These are phyloP conservation scores for Trichogramma pretiosum DNA, from an alignment of 1,140 invertebrate genomes.

Conservation along the genomic window DNA sequence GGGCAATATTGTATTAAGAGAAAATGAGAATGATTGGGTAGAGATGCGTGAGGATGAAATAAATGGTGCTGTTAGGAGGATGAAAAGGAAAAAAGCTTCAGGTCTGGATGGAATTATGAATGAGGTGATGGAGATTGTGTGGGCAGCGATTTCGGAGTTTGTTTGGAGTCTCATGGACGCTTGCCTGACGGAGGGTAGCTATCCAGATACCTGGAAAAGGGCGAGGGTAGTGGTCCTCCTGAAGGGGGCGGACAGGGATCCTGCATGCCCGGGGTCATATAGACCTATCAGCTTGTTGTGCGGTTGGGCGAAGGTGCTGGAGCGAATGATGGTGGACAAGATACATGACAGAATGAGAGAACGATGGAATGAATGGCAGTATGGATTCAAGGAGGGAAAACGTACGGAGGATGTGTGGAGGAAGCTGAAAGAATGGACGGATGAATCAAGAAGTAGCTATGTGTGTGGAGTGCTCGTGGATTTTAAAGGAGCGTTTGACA, in stretches of 20 bases:
- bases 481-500: too few relatives aligned
- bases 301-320: slow-evolving; percentile 23
- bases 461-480: slow-evolving; percentile 20
- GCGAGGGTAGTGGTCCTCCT: slow-evolving; percentile 25
- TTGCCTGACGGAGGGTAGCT: slow-evolving; percentile 15
- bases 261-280: slow-evolving; percentile 21
- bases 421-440: background rate
- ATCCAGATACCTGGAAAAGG: slow-evolving; percentile 29
- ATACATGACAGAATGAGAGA: slow-evolving; percentile 5
- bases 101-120: too few relatives aligned
- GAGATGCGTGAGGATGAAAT: too few relatives aligned
- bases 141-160: background rate
- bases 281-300: slow-evolving; percentile 23
- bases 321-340: slow-evolving; percentile 20
- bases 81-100: too few relatives aligned
- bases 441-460: slow-evolving; percentile 1
- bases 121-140: too few relatives aligned
- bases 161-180: slow-evolving; percentile 3
- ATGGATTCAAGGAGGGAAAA: slow-evolving; percentile 9
- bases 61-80: too few relatives aligned
- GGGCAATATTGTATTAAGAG: background rate
- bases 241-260: slow-evolving; percentile 18
- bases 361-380: slow-evolving; percentile 8
- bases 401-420: slow-evolving; percentile 15
- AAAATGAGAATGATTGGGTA: background rate